Base-by-base conservation (phyloP, 1,140 invertebrate genomes). In the Bactericera cockerelli region DNA sequence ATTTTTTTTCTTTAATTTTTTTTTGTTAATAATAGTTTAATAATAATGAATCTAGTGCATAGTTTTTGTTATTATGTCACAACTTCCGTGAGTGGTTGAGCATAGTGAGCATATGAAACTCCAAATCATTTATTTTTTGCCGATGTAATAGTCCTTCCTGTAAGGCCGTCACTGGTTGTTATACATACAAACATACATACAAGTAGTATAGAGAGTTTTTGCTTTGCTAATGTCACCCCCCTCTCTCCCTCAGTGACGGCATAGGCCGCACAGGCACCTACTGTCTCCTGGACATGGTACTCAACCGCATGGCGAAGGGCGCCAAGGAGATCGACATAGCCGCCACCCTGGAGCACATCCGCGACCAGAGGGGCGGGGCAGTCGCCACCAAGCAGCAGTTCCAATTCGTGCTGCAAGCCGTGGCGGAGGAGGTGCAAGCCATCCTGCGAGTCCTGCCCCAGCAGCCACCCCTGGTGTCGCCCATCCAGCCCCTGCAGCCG, bases 281-380 rank as follows among this genome's bases (percentile, higher is more conserved):
- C 71, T 92, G 89, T 70, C 78, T 99, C 55, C 85, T 99, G 66
- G 97, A 99, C 72, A 94, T 99, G 87, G 93, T 98, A 0, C 77
- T 98, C 42, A 98, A 97, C 70, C 83, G 96, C 59, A 97, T 99
- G 86, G 83, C 88, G 19, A 98, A 98, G 75, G 95, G 95, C 8
- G 93, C 93, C 2, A 98, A 98, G 69, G 95, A 99, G 74, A 96
- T 99, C 62, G 96, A 99, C 71, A 96, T 99, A 59, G 95, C 93
- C 0, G 96, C 95, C 16, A 97, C 95, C 0, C 74, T 99, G 63
- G 96, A 99, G 74, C 94, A 99, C 75, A 86, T 99, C 66, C 78
- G 96, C 25, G 96, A 99, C 75, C 97, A 99, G 71, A 79, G 96
- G 62, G 80, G 84, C 2, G 80, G 80, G 53, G 89, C 93, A 74